Conservation (phyloP, 2,888 invertebrate genomes). For the Hesperia comma region DNA sequence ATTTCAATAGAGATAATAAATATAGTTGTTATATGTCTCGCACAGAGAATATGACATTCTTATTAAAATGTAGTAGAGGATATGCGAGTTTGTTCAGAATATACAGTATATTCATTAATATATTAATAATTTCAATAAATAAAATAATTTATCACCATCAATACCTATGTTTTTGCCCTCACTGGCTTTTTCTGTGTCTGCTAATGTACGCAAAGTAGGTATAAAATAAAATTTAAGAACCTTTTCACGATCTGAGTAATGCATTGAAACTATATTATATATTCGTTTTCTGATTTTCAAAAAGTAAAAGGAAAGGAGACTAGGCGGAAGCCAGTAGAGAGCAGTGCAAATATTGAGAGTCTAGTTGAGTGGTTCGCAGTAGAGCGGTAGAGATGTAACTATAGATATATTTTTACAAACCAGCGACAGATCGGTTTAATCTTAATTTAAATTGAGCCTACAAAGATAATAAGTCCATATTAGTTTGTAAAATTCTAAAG, state of each 20-base stretch:
- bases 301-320: not conserved
- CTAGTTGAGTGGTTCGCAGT: conserved; percentile 5
- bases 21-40: conserved; percentile 20
- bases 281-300: not conserved
- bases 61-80: conserved; percentile 21
- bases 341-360: conserved; percentile 24
- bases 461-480: not conserved
- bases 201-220: not conserved
- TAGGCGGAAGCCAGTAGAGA: conserved; percentile 23
- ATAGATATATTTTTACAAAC: not conserved
- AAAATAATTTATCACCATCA: too few species aligned
- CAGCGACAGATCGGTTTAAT: not conserved
- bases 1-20: conserved; percentile 30
- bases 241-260: not conserved
- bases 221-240: not conserved
- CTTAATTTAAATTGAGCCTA: not conserved
- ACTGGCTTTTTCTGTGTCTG: not conserved
- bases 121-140: not conserved
- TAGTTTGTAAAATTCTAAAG: not conserved
- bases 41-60: conserved; percentile 22
- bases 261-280: not conserved
- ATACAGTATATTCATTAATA: not conserved
- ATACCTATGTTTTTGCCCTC: not conserved
- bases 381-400: conserved; percentile 14
- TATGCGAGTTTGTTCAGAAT: conserved; percentile 1